Conservation (phyloP, 2,888 invertebrate species). For the Cosmia trapezina region DNA sequence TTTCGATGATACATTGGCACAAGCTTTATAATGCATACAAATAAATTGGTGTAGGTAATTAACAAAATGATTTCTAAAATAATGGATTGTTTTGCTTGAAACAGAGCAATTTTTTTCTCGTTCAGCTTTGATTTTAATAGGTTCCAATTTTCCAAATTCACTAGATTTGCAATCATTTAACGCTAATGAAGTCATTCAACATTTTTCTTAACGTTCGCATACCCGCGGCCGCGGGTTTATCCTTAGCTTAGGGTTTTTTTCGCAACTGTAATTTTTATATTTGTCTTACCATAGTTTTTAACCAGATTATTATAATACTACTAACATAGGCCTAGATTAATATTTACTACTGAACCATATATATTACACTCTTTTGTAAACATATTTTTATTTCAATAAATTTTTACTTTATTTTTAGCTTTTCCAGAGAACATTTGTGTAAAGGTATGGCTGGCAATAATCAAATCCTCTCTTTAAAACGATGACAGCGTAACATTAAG, state of each 20-base stretch:
- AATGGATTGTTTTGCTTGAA: background rate
- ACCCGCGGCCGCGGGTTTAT: no score
- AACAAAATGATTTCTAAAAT: constrained; percentile 5
- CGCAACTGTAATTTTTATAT: no score
- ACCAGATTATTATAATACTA: no score
- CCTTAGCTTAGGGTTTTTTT: no score
- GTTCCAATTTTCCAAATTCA: background rate
- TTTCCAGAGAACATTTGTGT: background rate
- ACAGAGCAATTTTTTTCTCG: background rate
- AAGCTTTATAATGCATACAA: constrained; percentile 1
- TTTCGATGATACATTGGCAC: background rate
- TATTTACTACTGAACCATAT: no score
- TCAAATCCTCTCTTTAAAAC: no score
- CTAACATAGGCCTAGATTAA: no score
- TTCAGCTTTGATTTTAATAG: background rate
- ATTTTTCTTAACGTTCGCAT: no score
- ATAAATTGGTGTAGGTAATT: constrained; percentile 20
- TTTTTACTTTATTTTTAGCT: background rate
- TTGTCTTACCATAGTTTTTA: no score
- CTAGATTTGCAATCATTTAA: background rate
- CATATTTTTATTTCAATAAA: no score
- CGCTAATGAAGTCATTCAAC: background rate
- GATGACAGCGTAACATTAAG: no score
- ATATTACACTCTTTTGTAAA: no score
- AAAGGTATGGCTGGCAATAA: background rate